A percentile compares a stretch with the other conserved stretches of the same genome.
Conservation (phyloP, 2,888 invertebrate species). For the Xestoiulus laeticollis region DNA sequence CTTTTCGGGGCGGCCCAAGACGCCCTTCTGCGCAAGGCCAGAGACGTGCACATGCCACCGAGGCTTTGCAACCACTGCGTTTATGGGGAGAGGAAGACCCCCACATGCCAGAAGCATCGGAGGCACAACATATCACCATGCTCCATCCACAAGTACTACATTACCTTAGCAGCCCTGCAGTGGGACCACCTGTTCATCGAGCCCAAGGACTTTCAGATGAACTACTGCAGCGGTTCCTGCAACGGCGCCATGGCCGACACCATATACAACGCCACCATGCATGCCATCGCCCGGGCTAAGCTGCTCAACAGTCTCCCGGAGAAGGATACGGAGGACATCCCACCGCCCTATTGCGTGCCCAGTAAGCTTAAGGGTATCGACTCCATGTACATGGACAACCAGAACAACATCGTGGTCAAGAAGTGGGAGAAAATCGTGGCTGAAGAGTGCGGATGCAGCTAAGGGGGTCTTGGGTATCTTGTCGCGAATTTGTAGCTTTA, state of each 20-base stretch:
- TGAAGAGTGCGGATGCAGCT: constrained; percentile 44
- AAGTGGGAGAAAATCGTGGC: constrained; percentile 47
- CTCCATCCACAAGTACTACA: not conserved
- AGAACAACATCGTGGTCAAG: not conserved
- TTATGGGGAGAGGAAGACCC: constrained; percentile 24
- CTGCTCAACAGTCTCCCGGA: not conserved
- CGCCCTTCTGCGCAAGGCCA: not conserved
- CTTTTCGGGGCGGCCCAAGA: not conserved
- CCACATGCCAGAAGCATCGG: not conserved
- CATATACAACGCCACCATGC: constrained; percentile 47
- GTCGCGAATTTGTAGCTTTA: not conserved
- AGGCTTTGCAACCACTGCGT: constrained; percentile 42
- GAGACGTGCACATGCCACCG: constrained; percentile 10
- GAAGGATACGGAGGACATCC: not conserved
- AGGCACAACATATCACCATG: not conserved
- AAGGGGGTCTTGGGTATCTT: not conserved
- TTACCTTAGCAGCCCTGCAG: not conserved
- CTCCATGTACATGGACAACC: constrained; percentile 15
- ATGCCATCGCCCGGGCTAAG: constrained; percentile 45
- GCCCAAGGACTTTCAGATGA: constrained; percentile 25
- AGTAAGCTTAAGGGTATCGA: not conserved
- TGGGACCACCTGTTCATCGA: constrained; percentile 38
- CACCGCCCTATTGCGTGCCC: constrained; percentile 49
- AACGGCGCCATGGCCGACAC: constrained; percentile 34
- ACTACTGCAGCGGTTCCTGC: constrained; percentile 47